Evolutionary conservation across 2,113 vertebrate species (phyloP), one percentile per base, ranked within the genome.

Genomic region (Psilopsiagon aurifrons): DNA sequence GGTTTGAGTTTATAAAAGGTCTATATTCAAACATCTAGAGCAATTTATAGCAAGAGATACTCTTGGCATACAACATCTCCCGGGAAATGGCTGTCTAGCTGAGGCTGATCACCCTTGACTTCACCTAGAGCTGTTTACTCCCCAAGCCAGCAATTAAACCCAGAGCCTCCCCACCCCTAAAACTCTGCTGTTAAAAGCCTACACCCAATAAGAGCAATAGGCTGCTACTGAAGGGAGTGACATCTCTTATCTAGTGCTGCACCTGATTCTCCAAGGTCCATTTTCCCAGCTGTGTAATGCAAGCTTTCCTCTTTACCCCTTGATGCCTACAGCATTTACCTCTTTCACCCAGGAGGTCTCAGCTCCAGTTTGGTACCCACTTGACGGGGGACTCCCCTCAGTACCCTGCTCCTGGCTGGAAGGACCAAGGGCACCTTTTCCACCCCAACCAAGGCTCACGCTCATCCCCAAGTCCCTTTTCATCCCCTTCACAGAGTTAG

Each of bases 21-120:
- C 88, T 95, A 17, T 54, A 88, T 57, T 88, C 92, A 67, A 86
- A 51, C 80, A 91, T 90, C 91, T 88, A 91, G 83, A 96, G 80
- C 95, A 83, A 96, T 97, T 95, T 92, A 78, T 51, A 86, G 95
- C 33, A 47, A 62, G 84, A 90, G 63, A 67, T n/a, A 60, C 93
- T 88, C 87, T 91, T 73, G 67, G 91, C 92, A 95, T 15, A 16
- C 47, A 23, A 62, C 91, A 69, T 77, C 94, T 63, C 92, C 83
- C 60, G 92, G 94, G 92, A 96, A 15, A 80, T 11, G 79, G 10
- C 49, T 80, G 93, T 33, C 93, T 83, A n/a, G 23, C 85, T 83
- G 94, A 96, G 90, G 83, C 7, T 93, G 79, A 92, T 96, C 93
- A 96, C 90, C 94, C 94, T 78, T 96, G 95, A 93, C 94, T 92